Conservation (phyloP, 2,888 invertebrate species). For the Plebejus anna region DNA sequence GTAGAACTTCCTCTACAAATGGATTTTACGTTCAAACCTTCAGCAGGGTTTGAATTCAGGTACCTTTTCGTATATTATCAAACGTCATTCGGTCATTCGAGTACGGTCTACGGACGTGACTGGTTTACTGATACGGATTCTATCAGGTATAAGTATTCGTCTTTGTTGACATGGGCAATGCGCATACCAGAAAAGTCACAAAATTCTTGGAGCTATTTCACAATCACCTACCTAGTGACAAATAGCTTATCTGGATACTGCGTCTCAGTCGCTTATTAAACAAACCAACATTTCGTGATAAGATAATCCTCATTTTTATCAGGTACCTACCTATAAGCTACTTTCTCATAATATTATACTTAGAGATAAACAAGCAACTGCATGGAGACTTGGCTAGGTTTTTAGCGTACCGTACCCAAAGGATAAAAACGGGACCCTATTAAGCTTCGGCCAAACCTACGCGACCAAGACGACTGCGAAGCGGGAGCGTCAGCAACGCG, state of each 20-base stretch:
- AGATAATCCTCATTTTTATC: neutral
- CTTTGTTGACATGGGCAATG: neutral
- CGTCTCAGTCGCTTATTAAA: too few species aligned
- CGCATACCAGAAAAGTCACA: neutral
- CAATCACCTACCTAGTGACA: neutral
- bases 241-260: neutral
- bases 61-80: neutral
- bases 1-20: neutral
- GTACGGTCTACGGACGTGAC: conserved; percentile 4
- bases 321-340: neutral
- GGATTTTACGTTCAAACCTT: neutral
- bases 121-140: neutral
- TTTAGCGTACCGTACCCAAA: too few species aligned
- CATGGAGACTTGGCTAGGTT: too few species aligned
- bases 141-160: neutral
- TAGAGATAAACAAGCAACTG: too few species aligned
- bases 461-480: too few species aligned
- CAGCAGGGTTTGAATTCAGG: neutral
- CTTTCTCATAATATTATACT: too few species aligned
- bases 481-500: too few species aligned
- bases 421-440: too few species aligned
- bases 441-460: too few species aligned
- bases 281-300: neutral
- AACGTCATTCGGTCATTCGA: conserved; percentile 9
- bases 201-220: neutral